phyloP scores from a whole-genome alignment of 2,113 vertebrate species.

The Archilochus colubris region DNA sequence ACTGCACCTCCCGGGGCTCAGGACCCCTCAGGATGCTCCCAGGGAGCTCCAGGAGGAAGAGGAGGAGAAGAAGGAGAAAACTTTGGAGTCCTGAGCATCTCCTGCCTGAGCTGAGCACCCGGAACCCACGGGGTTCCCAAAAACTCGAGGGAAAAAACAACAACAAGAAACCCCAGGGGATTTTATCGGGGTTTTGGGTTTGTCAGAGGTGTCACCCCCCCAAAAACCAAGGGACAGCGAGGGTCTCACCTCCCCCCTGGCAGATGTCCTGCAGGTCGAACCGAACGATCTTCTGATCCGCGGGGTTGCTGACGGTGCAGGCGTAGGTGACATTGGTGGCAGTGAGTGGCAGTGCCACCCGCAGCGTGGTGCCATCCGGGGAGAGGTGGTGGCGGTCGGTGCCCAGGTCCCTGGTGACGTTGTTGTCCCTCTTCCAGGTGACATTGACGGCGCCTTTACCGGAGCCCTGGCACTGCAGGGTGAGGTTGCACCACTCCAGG shows the following conservation, averaged over 20 bases:
- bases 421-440: slow-evolving; percentile 13
- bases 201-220: too few relatives aligned
- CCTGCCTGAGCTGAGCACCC: too few relatives aligned
- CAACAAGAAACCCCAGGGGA: too few relatives aligned
- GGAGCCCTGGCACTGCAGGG: neutral
- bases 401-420: neutral
- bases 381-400: neutral
- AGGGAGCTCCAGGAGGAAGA: too few relatives aligned
- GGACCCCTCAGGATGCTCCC: too few relatives aligned
- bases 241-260: neutral
- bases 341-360: neutral
- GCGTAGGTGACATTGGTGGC: neutral
- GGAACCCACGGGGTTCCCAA: too few relatives aligned
- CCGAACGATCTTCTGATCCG: neutral
- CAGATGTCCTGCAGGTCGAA: slow-evolving; percentile 23
- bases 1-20: too few relatives aligned
- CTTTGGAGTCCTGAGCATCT: too few relatives aligned
- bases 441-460: neutral
- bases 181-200: too few relatives aligned
- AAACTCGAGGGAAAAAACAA: too few relatives aligned
- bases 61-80: too few relatives aligned
- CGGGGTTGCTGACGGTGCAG: slow-evolving; percentile 51
- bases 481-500: slow-evolving; percentile 15
- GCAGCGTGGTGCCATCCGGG: neutral
- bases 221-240: too few relatives aligned